A percentile compares a stretch with the other conserved stretches of the same genome.
Conservation (phyloP, 1,140 invertebrate species). For the Drosophila lini region DNA sequence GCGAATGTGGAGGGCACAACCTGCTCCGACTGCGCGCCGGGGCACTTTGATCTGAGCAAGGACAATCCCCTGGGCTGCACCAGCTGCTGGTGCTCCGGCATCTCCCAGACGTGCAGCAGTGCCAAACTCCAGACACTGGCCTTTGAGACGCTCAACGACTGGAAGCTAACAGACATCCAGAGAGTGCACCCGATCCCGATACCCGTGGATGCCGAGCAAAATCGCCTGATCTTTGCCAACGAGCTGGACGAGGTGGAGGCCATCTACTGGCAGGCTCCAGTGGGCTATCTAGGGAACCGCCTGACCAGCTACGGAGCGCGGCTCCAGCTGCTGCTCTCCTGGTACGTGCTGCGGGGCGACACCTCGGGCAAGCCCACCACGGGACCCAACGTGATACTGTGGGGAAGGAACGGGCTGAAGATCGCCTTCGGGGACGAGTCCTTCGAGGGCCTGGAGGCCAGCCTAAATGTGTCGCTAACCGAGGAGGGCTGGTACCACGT, state of each 20-base stretch:
- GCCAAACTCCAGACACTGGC: conserved; percentile 86
- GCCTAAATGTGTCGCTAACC: conserved; percentile 87
- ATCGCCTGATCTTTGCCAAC: conserved; percentile 86
- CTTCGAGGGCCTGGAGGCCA: conserved; percentile 84
- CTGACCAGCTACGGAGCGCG: conserved; percentile 91
- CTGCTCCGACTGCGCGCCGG: conserved; percentile 93
- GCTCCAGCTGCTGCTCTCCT: conserved; percentile 91
- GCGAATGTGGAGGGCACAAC: conserved; percentile 91
- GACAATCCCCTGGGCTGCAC: conserved; percentile 93
- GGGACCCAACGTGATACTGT: conserved; percentile 93
- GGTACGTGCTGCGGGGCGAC: conserved; percentile 94
- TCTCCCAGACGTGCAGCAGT: conserved; percentile 89
- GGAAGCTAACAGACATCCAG: conserved; percentile 88
- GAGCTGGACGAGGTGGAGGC: conserved; percentile 89
- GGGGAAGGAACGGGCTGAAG: conserved; percentile 89
- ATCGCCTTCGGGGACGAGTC: conserved; percentile 89
- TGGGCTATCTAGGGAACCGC: conserved; percentile 90
- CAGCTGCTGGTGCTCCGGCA: conserved; percentile 96
- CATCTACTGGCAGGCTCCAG: conserved; percentile 95
- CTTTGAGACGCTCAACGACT: conserved; percentile 87
- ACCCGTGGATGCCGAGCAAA: conserved; percentile 86
- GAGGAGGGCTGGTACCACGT: conserved; percentile 92
- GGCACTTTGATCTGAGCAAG: conserved; percentile 92
- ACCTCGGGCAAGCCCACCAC: conserved; percentile 93
- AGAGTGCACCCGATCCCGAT: conserved; percentile 84